Conservation (phyloP, 2,888 invertebrate genomes). For the Lampropteryx suffumata region DNA sequence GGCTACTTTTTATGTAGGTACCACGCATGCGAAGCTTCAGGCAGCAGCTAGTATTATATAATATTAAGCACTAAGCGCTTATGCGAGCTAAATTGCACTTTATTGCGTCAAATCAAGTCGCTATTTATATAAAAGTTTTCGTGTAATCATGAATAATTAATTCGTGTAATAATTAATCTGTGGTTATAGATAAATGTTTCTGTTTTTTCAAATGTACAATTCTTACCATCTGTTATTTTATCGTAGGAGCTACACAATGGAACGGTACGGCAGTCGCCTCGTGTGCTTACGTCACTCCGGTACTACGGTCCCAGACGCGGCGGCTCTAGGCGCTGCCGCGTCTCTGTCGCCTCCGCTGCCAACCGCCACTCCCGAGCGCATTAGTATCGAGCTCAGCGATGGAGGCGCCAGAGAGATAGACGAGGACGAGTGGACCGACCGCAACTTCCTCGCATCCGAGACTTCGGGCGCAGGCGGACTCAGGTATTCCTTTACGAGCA, state of each 20-base stretch:
- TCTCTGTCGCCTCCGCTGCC: constrained; percentile 24
- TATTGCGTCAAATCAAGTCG: too few species aligned
- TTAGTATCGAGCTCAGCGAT: constrained; percentile 68
- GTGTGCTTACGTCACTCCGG: constrained; percentile 70
- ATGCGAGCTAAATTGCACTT: too few species aligned
- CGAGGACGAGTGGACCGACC: constrained; percentile 97
- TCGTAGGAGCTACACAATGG: constrained; percentile 67
- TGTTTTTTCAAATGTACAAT: too few species aligned
- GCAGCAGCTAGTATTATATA: too few species aligned
- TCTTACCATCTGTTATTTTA: too few species aligned
- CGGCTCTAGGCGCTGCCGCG: constrained; percentile 24
- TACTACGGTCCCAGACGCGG: constrained; percentile 45
- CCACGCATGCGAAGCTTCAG: too few species aligned
- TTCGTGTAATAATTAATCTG: too few species aligned
- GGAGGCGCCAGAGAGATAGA: constrained; percentile 87
- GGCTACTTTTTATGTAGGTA: too few species aligned
- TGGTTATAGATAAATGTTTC: too few species aligned
- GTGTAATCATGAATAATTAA: too few species aligned
- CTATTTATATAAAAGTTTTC: too few species aligned
- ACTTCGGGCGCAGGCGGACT: constrained; percentile 71
- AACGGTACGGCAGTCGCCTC: constrained; percentile 63
- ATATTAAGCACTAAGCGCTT: too few species aligned
- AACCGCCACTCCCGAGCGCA: constrained; percentile 62
- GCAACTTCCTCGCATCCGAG: constrained; percentile 94
- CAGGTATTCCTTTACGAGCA: constrained; percentile 47